phyloP scores from a whole-genome alignment of 2,888 invertebrate species.

The Trileptium ribeirensis region DNA sequence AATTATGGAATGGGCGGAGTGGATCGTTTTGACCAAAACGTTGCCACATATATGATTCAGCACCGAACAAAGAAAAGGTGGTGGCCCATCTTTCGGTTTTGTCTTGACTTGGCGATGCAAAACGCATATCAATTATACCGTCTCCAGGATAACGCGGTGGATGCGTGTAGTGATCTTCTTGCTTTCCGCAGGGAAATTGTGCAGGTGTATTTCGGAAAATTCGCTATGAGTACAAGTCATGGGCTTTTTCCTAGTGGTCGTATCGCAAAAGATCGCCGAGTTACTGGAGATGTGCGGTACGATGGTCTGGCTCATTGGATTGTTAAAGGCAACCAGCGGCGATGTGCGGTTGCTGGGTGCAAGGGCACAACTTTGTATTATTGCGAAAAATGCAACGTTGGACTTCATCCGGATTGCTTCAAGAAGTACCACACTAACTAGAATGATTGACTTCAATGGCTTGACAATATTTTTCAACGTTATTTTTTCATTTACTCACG shows the following conservation, averaged over 20 bases:
- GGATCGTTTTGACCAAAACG: background rate
- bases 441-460: too few relatives aligned
- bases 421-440: background rate
- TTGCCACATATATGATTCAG: background rate
- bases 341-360: background rate
- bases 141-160: background rate
- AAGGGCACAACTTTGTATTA: background rate
- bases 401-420: background rate
- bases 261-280: background rate
- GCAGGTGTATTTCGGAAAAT: background rate
- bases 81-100: background rate
- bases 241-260: background rate
- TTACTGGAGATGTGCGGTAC: background rate
- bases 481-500: too few relatives aligned
- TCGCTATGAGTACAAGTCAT: background rate
- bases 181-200: background rate
- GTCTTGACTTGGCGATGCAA: background rate
- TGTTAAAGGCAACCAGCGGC: background rate
- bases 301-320: background rate
- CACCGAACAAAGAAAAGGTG: background rate
- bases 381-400: background rate
- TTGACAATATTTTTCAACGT: too few relatives aligned
- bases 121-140: background rate
- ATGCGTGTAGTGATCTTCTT: background rate
- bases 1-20: background rate